A percentile compares a stretch with the other conserved stretches of the same genome.
phyloP scores from a whole-genome alignment of 2,797 vertebrate genomes.

The Staurois parvus region DNA sequence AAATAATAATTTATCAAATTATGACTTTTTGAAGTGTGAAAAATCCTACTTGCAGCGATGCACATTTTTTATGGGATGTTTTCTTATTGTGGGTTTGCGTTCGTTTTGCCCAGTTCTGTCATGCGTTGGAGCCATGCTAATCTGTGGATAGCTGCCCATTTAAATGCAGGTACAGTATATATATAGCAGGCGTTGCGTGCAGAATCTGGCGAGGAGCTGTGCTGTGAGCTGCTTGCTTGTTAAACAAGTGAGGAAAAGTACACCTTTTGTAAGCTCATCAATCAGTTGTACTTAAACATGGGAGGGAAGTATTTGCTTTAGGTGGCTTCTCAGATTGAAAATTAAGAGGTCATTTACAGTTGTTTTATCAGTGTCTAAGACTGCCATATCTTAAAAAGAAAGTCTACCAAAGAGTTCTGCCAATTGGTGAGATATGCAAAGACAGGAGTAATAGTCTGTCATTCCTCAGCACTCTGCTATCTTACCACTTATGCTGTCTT shows the following conservation, averaged over 20 bases:
- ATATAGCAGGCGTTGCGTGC: conserved; percentile 41
- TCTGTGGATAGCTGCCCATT: not conserved
- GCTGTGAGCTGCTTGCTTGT: not conserved
- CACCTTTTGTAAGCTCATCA: conserved; percentile 61
- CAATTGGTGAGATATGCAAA: not conserved
- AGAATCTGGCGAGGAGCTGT: not conserved
- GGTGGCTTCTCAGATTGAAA: conserved; percentile 44
- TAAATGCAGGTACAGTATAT: not conserved
- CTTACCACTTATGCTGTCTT: no score
- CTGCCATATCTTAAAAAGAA: not conserved
- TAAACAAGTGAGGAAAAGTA: conserved; percentile 53
- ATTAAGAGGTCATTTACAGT: conserved; percentile 4
- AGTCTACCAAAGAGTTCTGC: not conserved
- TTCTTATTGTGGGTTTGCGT: not conserved
- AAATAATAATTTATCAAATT: no score
- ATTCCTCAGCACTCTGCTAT: no score
- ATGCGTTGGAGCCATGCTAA: not conserved
- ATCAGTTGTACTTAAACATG: conserved; percentile 54
- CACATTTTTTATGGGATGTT: no score
- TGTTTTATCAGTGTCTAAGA: conserved; percentile 6
- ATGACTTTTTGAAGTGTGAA: no score
- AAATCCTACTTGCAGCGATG: no score
- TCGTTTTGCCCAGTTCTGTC: not conserved
- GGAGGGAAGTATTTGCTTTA: conserved; percentile 56
- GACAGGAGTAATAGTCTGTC: no score